Evolutionary conservation across 2,888 invertebrate species (phyloP), one percentile per base, ranked within the genome.

Genomic region (Tanypteryx hageni): DNA sequence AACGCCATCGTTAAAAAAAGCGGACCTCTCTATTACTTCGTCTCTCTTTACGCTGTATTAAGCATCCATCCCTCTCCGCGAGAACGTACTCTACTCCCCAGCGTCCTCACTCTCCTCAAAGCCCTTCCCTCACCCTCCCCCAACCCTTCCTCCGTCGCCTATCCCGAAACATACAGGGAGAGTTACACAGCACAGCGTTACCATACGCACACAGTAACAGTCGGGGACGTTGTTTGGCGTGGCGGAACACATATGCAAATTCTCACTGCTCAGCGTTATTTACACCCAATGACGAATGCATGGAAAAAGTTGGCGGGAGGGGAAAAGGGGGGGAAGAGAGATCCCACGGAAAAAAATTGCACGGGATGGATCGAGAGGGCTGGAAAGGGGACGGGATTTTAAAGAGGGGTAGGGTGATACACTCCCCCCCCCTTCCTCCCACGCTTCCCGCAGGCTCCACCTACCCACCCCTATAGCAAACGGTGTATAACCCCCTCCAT

Each of bases 281-380:
- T 89, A 89, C 89, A 89, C 89, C 89, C 89, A 89, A 89, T 89
- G 89, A 89, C 89, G 89, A 89, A 89, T 89, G 89, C 89, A 89
- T 64, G 89, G 27, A 76, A 76, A 76, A 76, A 76, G 22, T 18
- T 64, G 64, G 44, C 18, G n/a, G 89, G 31, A 18, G 31, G 27
- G 31, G 83, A 83, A 31, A 83, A 10, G 85, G 22, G 22, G 76
- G 76, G 11, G 27, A n/a, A 27, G 76, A 27, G 68, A 11, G 68
- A 68, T 22, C 76, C 27, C 76, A 27, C 76, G 22, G 76, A 22
- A 76, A 89, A 89, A 89, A 89, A 89, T 64, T 89, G 64, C n/a
- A 89, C 64, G 89, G 89, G 89, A 31, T 68, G n/a, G 76, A 76
- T 18, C 61, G 59, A 64, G 44, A 11, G n/a, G 22, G 89, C n/a